These are phyloP conservation scores for Mirounga angustirostris DNA, from an alignment of 2,113 vertebrate species.

Conservation along the genomic window DNA sequence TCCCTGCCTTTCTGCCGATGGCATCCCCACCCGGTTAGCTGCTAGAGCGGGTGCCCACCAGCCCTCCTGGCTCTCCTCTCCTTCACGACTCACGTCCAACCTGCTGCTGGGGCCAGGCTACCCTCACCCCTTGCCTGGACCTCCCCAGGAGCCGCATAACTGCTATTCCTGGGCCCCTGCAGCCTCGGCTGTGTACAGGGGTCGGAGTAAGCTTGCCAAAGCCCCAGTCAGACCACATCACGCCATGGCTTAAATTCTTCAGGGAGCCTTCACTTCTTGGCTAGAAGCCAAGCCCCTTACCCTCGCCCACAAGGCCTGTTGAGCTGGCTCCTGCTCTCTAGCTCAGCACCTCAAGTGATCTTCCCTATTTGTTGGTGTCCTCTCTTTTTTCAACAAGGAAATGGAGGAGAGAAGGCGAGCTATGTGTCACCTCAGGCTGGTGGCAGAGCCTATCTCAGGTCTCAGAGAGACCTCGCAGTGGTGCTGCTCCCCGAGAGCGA, in stretches of 20 bases:
- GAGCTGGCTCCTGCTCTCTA: neutral
- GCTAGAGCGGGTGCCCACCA: neutral
- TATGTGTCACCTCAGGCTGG: neutral
- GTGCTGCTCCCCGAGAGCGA: neutral
- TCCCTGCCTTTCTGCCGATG: neutral
- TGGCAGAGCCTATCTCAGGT: neutral
- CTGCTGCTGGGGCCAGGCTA: rapidly evolving
- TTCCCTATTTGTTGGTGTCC: neutral
- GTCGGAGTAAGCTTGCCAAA: neutral
- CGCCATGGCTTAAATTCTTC: rapidly evolving
- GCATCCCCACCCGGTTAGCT: neutral
- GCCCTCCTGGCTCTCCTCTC: neutral
- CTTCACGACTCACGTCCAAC: rapidly evolving
- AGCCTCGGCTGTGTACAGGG: rapidly evolving
- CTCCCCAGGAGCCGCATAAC: neutral
- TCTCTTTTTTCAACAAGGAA: neutral
- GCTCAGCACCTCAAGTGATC: neutral
- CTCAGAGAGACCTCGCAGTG: neutral
- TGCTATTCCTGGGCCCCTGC: neutral
- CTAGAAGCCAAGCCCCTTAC: neutral
- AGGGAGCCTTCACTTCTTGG: neutral
- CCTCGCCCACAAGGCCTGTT: too few relatives aligned
- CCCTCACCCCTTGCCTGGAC: neutral
- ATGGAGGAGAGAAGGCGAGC: neutral
- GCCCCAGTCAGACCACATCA: too few relatives aligned